A percentile compares a stretch with the other conserved stretches of the same genome.
These are phyloP conservation scores for Drosophila rhopaloa DNA, from an alignment of 1,140 invertebrate genomes.

Conservation along the genomic window DNA sequence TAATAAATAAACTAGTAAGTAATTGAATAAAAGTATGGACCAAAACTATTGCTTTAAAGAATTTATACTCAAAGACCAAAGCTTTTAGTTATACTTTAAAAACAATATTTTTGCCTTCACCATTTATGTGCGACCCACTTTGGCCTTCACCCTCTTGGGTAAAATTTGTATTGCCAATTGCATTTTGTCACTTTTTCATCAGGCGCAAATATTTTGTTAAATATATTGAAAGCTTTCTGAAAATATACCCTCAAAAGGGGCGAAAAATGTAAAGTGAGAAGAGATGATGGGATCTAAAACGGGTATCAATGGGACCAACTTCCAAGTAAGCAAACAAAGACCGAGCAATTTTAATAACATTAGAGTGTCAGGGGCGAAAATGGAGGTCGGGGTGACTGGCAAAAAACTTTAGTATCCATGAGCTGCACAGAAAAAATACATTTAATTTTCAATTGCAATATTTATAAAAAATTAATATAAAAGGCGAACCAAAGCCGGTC, in stretches of 20 bases:
- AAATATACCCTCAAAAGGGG: neutral
- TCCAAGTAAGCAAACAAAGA: conserved; percentile 53
- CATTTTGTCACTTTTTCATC: conserved; percentile 16
- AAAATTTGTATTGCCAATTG: conserved; percentile 7
- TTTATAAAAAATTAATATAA: too few relatives aligned
- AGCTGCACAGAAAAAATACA: conserved; percentile 7
- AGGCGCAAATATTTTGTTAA: conserved; percentile 42
- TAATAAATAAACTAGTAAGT: neutral
- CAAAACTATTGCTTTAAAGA: too few relatives aligned
- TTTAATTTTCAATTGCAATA: neutral
- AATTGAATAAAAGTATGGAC: neutral
- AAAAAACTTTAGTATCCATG: conserved; percentile 23
- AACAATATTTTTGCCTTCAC: neutral
- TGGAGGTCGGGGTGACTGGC: conserved; percentile 24
- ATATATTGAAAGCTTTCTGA: conserved; percentile 34
- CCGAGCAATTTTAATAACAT: conserved; percentile 58
- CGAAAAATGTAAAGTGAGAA: neutral
- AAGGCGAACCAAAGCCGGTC: too few relatives aligned
- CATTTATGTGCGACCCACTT: neutral
- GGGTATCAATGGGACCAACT: conserved; percentile 24
- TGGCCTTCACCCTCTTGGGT: conserved; percentile 2
- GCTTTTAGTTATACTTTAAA: neutral
- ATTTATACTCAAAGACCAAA: neutral
- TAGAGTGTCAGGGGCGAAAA: conserved; percentile 9
- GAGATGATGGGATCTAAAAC: neutral